Base-by-base conservation (phyloP, 2,797 vertebrate species). In the Dipus sagitta region DNA sequence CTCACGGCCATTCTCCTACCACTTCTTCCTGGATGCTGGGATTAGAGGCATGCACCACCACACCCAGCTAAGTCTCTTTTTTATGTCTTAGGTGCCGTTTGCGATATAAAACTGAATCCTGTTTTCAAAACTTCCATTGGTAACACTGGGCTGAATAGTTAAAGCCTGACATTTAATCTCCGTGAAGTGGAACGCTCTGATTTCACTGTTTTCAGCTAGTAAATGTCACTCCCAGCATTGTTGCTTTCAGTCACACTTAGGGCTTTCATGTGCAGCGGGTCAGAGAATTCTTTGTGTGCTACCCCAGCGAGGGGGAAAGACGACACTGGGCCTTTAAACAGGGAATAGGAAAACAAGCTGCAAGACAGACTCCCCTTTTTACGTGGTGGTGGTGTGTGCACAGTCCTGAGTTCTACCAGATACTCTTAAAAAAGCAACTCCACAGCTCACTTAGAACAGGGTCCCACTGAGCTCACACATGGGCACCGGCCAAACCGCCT, bases 221-320 rank as follows among this genome's bases (percentile, higher is more conserved):
- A 98, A 98, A 98, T 98, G 98, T 98, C 98, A 98, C 68, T 96
- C 93, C 94, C 78, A 97, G 96, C 97, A 97, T 96, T 96, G 93
- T 94, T 96, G 97, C 96, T 97, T 98, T 98, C 97, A 96, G 89
- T 96, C 87, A 17, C 93, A 97, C 93, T 96, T 93, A 97, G 97
- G 94, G 89, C 96, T 98, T 98, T 98, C 96, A 97, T 97, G 95
- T 96, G 95, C 34, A 80, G 80, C 79, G 65, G 82, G 71, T 98
- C 97, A 97, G 97, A 96, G 92, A 96, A 95, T 95, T 96, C 96
- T 95, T 93, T 96, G 95, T 95, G 91, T 89, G 72, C 92, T 20
- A 54, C 30, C 78, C 67, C 30, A 72, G 76, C n/a, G 34, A 64
- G 28, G 70, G 83, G 62, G 1, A 52, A 82, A 88, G 71, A 28